Evolutionary conservation across 2,797 vertebrate genomes (phyloP), one percentile per base, ranked within the genome.

Genomic region (Cryptoprocta ferox): DNA sequence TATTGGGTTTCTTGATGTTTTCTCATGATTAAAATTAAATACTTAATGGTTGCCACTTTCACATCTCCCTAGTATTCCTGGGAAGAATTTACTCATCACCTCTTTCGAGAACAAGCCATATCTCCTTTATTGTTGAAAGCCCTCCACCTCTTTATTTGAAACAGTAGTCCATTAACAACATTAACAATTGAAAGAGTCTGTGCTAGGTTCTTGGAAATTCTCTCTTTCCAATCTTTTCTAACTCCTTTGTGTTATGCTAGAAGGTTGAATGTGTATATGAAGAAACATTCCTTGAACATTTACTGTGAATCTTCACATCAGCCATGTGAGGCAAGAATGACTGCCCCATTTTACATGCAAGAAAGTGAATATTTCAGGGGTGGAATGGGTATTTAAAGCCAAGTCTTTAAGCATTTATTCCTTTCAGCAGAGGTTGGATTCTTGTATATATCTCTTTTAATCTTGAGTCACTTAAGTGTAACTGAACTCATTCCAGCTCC

Each of bases 1-100:
- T 89, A n/a, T 80, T 96, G 26, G 3, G 32, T 94, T 94, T 91
- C 39, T n/a, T 76, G 76, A 50, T 91, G 30, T 91, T 88, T 81
- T 48, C 15, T 75, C 65, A 73, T 68, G 28, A 85, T 75, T 92
- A 75, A 48, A 80, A 89, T 89, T 59, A 65, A 19, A 37, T 66
- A 59, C 18, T 37, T 71, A 80, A 48, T 87, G 12, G 59, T 93
- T 87, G 48, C 35, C 30, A 81, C 26, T 63, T 86, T 81, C 19
- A 15, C 68, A 11, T 76, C 66, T 39, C 28, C 18, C 70, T 78
- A 50, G 13, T 76, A 82, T 83, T 79, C 12, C 26, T 65, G 9
- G 35, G 26, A 90, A 90, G 37, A 83, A 56, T 59, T 37, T 78
- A 78, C 61, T 91, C 37, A 45, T 70, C 4, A 32, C 4, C 4